A percentile compares a stretch with the other conserved stretches of the same genome.
Conservation (phyloP, 2,113 vertebrate species). For the Syngnathus typhle region DNA sequence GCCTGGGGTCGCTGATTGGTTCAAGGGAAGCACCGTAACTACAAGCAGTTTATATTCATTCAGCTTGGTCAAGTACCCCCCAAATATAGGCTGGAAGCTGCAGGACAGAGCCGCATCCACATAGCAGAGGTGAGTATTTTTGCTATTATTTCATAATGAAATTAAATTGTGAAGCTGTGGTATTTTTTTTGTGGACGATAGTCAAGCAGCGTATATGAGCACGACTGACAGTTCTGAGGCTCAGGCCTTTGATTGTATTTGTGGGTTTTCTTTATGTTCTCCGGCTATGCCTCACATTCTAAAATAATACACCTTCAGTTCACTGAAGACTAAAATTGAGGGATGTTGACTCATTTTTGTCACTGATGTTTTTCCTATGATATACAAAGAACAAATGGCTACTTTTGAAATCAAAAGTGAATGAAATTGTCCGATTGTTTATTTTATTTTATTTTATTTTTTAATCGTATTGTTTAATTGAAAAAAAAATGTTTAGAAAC, state of each 20-base stretch:
- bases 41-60: slow-evolving; percentile 92
- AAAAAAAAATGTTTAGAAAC: too few species aligned
- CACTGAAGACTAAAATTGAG: too few species aligned
- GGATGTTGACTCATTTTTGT: too few species aligned
- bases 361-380: too few species aligned
- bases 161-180: background rate
- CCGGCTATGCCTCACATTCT: too few species aligned
- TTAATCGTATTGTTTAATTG: too few species aligned
- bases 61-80: slow-evolving; percentile 87
- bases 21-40: slow-evolving; percentile 89
- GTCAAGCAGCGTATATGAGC: too few species aligned
- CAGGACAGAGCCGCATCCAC: background rate
- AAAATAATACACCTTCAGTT: too few species aligned
- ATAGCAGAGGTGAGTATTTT: slow-evolving; percentile 41
- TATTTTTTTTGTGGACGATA: background rate
- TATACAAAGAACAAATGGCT: background rate
- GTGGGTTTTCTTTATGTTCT: too few species aligned
- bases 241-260: too few species aligned
- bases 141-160: background rate
- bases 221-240: too few species aligned
- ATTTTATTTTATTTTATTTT: background rate
- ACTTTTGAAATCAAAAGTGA: background rate
- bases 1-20: slow-evolving; percentile 98
- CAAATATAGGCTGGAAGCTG: slow-evolving; percentile 55
- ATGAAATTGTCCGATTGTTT: background rate